These are phyloP conservation scores for Eubucco bourcierii DNA, from an alignment of 2,113 vertebrate genomes.

Conservation along the genomic window DNA sequence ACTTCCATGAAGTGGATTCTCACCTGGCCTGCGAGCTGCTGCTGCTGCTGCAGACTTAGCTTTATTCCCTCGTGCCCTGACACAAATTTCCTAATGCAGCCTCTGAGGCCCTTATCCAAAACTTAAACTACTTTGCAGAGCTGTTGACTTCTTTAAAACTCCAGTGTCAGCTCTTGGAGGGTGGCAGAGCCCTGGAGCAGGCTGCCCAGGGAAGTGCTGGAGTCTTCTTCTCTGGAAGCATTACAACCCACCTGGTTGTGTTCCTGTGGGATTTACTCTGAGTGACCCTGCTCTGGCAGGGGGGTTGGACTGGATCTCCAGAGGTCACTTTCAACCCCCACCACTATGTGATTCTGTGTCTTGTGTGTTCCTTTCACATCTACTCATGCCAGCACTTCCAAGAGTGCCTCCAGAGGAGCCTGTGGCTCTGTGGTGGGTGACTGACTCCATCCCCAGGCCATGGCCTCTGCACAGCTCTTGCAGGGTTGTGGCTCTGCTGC, in stretches of 20 bases:
- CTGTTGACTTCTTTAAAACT: not conserved
- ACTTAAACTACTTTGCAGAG: not conserved
- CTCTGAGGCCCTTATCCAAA: not conserved
- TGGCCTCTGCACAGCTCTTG: not conserved
- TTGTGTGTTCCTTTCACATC: too few relatives aligned
- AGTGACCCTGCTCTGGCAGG: too few relatives aligned
- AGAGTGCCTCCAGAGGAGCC: not conserved
- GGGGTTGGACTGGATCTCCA: too few relatives aligned
- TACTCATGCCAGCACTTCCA: too few relatives aligned
- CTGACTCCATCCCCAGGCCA: not conserved
- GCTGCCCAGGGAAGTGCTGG: too few relatives aligned
- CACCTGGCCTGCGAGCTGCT: not conserved
- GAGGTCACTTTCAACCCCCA: too few relatives aligned
- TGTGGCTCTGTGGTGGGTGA: not conserved
- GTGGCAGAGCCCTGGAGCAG: too few relatives aligned
- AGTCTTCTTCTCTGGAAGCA: too few relatives aligned
- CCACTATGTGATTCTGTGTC: too few relatives aligned
- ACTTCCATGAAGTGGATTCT: not conserved
- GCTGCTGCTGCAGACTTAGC: not conserved
- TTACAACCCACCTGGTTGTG: too few relatives aligned
- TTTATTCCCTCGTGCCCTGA: not conserved
- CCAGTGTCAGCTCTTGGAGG: too few relatives aligned
- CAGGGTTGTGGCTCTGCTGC: not conserved
- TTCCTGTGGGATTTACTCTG: too few relatives aligned
- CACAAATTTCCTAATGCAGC: not conserved